Evolutionary conservation across 2,797 vertebrate species (phyloP), one percentile per base, ranked within the genome.

Genomic region (Oophaga sylvatica): DNA sequence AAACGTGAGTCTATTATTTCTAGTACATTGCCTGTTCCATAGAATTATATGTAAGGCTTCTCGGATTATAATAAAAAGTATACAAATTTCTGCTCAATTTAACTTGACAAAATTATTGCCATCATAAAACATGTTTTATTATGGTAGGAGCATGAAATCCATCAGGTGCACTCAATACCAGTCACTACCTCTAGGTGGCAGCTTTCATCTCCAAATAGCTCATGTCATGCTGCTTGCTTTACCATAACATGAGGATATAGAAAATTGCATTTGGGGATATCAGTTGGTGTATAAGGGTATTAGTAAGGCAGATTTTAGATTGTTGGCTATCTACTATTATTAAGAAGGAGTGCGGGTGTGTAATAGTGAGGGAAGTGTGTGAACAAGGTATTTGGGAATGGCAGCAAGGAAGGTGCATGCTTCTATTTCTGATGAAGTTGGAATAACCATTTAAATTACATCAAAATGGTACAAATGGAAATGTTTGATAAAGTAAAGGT

Each of bases 101-200:
- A 88, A 84, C 83, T 67, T 85, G 62, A 67, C 78, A 88, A 81
- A 85, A 85, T 89, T 59, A 89, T 82, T 78, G 29, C 63, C 76
- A 63, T 76, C 75, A 77, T 84, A 80, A 84, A 88, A 87, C 63
- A 81, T 85, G n/a, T 81, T 82, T 81, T 81, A 85, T 85, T 68
- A 82, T 67, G 60, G 83, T 70, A 71, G 20, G 16, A 60, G 26
- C 15, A 19, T 41, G 57, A 87, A 59, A 79, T 29, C 29, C 35
- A 77, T 53, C 8, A 59, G 16, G 26, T 85, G 77, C 10, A 75
- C 2, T 70, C 53, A 53, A 0, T 53, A 53, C 29, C 8, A 5
- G 11, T 45, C 35, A 17, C n/a, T 5, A 48, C 83, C 87, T 77
- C 78, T 86, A 89, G 87, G 85, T 89, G 87, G 73, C 87, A 45